Base-by-base conservation (phyloP, 2,888 invertebrate species). In the Enoplolaimus lenunculus region DNA sequence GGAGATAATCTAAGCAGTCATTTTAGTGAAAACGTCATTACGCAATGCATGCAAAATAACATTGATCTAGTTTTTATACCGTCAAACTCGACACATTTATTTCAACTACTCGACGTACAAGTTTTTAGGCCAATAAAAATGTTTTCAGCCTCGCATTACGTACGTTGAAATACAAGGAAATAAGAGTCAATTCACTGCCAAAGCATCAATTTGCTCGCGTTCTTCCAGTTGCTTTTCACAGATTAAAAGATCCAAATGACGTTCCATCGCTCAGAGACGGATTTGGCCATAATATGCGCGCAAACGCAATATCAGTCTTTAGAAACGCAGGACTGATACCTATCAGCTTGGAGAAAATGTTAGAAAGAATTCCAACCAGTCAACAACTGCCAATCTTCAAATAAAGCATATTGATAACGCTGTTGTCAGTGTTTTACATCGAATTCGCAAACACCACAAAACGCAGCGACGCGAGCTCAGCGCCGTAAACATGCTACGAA, bases 1-100 rank as follows among this genome's bases (percentile, higher is more conserved):
- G 81, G 82, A 0, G 80, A 83, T 71, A 81, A 81, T 74, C 73
- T 82, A 68, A 75, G 78, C 3, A 76, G 76, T 65, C 80, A 81
- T 70, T 73, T 80, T 34, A 77, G 74, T 67, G 29, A 71, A 26
- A 74, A 75, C 34, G 75, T 79, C 31, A 73, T 81, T 16, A 34
- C 75, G 65, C 31, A 73, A 34, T 82, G 81, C 72, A 72, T 78
- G 71, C 75, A 78, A 60, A 74, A 79, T 68, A 73, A 80, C 72
- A 81, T 81, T 62, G 68, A 70, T n/a, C 81, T 81, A 74, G 73
- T 80, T 3, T 78, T 76, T 72, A 73, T 80, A n/a, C 79, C 80
- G 2, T 72, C 77, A 3, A 79, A 80, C 72, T 73, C 77, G 13
- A 80, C 79, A 0, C 78, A 81, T 69, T 60, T 80, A 13, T 75